phyloP scores from a whole-genome alignment of 2,888 invertebrate species.

The Vandiemenella viatica region DNA sequence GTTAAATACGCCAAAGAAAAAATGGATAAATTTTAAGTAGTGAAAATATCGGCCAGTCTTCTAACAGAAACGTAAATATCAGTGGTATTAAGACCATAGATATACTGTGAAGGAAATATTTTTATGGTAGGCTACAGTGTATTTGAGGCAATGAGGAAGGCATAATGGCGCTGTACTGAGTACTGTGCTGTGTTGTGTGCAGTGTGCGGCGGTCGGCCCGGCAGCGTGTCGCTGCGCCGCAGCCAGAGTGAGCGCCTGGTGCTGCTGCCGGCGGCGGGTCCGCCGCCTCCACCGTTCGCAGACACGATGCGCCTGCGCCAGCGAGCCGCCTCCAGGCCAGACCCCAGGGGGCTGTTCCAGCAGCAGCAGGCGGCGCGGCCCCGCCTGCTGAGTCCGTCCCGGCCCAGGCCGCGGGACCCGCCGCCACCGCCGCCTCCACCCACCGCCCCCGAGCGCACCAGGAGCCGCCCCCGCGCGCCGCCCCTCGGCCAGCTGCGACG shows the following conservation, averaged over 20 bases:
- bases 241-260: slow-evolving; percentile 29
- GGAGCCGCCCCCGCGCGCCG: not conserved
- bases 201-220: no score
- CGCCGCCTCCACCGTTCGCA: slow-evolving; percentile 38
- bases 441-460: not conserved
- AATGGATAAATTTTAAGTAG: no score
- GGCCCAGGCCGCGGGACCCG: slow-evolving; percentile 22
- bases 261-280: not conserved
- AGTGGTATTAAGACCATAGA: no score
- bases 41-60: no score
- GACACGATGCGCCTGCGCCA: slow-evolving; percentile 74
- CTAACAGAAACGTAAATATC: no score
- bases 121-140: no score
- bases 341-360: slow-evolving; percentile 45
- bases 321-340: slow-evolving; percentile 29
- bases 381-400: slow-evolving; percentile 15
- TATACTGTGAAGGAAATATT: no score
- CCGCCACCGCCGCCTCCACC: slow-evolving; percentile 32
- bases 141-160: no score
- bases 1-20: no score
- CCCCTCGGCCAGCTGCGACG: not conserved
- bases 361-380: slow-evolving; percentile 12
- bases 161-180: no score
- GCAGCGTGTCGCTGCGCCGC: slow-evolving; percentile 24
- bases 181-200: no score